Percentiles rank a stretch among this genome's conserved stretches.
These are phyloP conservation scores for Oryctolagus cuniculus DNA, from an alignment of 2,113 vertebrate genomes.

Conservation along the genomic window mOryCun1.1 NC_091451.1:23831501-23832000, in stretches of 20 bases:
- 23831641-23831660: neutral
- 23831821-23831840: neutral
- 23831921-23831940: slow-evolving; percentile 15
- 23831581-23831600: neutral
- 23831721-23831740: neutral
- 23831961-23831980: neutral
- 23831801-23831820: neutral
- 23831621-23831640: neutral
- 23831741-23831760: neutral
- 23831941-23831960: neutral
- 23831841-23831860: neutral
- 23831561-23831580: neutral
- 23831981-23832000: neutral
- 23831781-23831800: neutral
- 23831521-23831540: too few species aligned
- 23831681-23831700: neutral
- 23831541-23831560: neutral
- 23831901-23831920: neutral
- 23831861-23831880: neutral
- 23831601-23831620: neutral
- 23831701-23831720: neutral
- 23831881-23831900: neutral
- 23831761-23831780: neutral
- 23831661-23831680: neutral
- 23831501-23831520: neutral